Percentiles rank a stretch among this genome's conserved stretches.
Conservation (phyloP, 2,113 vertebrate species). For the Zeus faber region DNA sequence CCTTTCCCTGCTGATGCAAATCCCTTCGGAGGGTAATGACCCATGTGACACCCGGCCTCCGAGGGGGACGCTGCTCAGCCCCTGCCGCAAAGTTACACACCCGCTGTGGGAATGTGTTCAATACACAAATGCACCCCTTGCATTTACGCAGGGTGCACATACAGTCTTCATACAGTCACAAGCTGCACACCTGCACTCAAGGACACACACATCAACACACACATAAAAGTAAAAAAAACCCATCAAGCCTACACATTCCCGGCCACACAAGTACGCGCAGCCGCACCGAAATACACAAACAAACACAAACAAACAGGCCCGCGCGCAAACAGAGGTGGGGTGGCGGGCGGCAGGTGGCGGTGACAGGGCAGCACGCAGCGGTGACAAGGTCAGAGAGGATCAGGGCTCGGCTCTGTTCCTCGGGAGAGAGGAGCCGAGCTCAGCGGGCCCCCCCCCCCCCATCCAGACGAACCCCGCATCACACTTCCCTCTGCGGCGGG, state of each 20-base stretch:
- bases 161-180: no score
- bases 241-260: background rate
- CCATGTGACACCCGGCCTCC: constrained; percentile 18
- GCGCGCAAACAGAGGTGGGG: no score
- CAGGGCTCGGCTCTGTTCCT: constrained; percentile 47
- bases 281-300: no score
- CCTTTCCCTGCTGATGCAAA: constrained; percentile 59
- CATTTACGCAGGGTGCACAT: no score
- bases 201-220: background rate
- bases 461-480: constrained; percentile 18
- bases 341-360: constrained; percentile 9
- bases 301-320: constrained; percentile 30
- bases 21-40: constrained; percentile 42
- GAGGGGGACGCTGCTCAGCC: no score
- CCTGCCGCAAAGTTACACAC: no score
- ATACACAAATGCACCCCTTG: no score
- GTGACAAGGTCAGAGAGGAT: constrained; percentile 60
- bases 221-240: background rate
- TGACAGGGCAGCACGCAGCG: no score
- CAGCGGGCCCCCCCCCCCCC: constrained; percentile 29
- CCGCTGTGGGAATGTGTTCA: no score
- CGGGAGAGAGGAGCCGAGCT: constrained; percentile 45
- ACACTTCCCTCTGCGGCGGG: no score
- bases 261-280: no score
- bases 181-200: background rate